Conservation (phyloP, 2,797 vertebrate genomes). For the Lates japonicus region DNA sequence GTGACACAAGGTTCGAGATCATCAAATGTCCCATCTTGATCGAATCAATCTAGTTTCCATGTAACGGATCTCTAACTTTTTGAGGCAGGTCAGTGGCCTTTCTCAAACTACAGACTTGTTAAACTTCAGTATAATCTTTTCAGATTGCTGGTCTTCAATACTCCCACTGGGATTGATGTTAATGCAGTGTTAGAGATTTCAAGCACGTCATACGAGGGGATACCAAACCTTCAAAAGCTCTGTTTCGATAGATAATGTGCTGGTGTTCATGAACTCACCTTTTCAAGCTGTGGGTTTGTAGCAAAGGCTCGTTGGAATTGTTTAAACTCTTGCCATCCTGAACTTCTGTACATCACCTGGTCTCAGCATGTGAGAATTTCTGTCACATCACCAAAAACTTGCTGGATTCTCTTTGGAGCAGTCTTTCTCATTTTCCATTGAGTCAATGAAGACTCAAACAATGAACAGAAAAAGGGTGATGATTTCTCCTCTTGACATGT, state of each 20-base stretch:
- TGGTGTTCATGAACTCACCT: conserved; percentile 82
- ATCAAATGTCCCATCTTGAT: conserved; percentile 88
- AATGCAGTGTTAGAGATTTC: conserved; percentile 83
- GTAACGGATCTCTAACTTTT: conserved; percentile 77
- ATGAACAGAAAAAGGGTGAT: conserved; percentile 64
- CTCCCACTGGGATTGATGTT: conserved; percentile 72
- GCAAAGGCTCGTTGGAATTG: conserved; percentile 83
- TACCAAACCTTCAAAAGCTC: conserved; percentile 86
- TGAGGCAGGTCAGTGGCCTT: conserved; percentile 79
- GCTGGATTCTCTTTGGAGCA: conserved; percentile 61
- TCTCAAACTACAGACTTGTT: conserved; percentile 81
- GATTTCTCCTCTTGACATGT: conserved; percentile 53
- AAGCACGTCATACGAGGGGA: conserved; percentile 77
- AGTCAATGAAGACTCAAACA: conserved; percentile 51
- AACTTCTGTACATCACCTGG: conserved; percentile 77
- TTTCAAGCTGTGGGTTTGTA: conserved; percentile 78
- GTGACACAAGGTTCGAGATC: conserved; percentile 73
- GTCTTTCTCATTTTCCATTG: not conserved
- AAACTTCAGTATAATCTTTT: conserved; percentile 79
- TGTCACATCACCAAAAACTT: conserved; percentile 67
- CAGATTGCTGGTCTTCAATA: conserved; percentile 84
- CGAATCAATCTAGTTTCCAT: conserved; percentile 81
- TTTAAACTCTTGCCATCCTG: conserved; percentile 75
- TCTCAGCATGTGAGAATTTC: conserved; percentile 74
- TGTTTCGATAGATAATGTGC: conserved; percentile 76